phyloP scores from a whole-genome alignment of 2,113 vertebrate species.

The Rattus rattus region DNA sequence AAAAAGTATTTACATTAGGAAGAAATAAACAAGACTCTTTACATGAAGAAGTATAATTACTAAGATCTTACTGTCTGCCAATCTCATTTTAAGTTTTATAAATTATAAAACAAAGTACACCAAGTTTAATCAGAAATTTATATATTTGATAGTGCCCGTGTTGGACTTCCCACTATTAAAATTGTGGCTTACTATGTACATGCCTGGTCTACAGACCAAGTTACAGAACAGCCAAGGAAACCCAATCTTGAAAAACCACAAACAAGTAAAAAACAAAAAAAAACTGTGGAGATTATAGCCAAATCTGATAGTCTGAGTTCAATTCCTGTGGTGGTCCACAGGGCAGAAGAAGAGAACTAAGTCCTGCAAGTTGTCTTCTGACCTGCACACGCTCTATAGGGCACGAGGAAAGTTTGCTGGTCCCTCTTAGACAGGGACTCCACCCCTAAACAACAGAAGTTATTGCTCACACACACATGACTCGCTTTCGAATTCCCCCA shows the following conservation, averaged over 20 bases:
- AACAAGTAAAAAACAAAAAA: not conserved
- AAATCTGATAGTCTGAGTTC: not conserved
- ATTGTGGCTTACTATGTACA: not conserved
- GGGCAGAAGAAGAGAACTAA: not conserved
- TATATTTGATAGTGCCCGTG: not conserved
- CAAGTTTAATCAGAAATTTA: constrained; percentile 22
- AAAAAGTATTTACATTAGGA: not conserved
- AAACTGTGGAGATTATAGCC: not conserved
- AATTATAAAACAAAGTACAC: not conserved
- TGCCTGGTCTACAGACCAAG: not conserved
- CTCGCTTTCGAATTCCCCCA: constrained; percentile 32
- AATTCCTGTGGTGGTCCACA: not conserved
- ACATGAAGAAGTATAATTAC: not conserved
- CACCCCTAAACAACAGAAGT: no score
- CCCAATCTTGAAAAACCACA: not conserved
- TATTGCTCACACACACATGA: not conserved
- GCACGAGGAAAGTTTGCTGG: no score
- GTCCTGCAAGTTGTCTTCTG: not conserved
- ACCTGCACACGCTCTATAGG: not conserved
- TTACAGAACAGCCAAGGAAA: not conserved
- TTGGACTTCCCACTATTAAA: constrained; percentile 10
- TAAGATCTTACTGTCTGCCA: not conserved
- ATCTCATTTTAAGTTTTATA: not conserved
- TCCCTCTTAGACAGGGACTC: no score
- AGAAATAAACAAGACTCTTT: not conserved